Conservation (phyloP, 1,140 invertebrate species). For the Theocolax elegans region DNA sequence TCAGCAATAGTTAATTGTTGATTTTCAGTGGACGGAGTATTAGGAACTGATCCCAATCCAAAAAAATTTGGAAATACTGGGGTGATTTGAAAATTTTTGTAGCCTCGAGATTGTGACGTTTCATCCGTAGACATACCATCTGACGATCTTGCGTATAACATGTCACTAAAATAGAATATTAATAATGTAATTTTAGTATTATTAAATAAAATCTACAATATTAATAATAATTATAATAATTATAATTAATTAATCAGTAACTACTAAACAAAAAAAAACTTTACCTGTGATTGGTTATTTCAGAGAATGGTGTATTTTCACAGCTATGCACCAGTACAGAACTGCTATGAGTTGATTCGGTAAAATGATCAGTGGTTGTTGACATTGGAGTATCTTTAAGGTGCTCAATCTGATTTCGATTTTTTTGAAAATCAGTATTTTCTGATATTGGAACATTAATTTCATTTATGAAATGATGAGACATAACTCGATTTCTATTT, state of each 20-base stretch:
- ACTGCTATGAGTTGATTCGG: slow-evolving; percentile 53
- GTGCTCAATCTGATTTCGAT: slow-evolving; percentile 43
- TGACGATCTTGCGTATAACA: slow-evolving; percentile 33
- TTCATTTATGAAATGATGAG: slow-evolving; percentile 32
- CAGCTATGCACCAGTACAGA: slow-evolving; percentile 51
- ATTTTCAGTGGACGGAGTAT: slow-evolving; percentile 42
- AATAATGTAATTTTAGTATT: not conserved
- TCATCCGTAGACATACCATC: slow-evolving; percentile 38
- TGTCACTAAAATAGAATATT: slow-evolving; percentile 41
- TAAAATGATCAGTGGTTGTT: slow-evolving; percentile 60
- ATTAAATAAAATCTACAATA: too few relatives aligned
- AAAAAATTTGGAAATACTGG: slow-evolving; percentile 45
- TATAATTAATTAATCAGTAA: not conserved
- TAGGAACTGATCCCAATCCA: slow-evolving; percentile 27
- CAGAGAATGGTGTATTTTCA: slow-evolving; percentile 51
- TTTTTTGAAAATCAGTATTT: slow-evolving; percentile 48
- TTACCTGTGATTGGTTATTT: slow-evolving; percentile 41
- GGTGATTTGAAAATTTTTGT: slow-evolving; percentile 34
- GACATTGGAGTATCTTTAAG: slow-evolving; percentile 60
- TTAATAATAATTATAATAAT: not conserved
- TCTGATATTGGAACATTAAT: not conserved
- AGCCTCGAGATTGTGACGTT: not conserved
- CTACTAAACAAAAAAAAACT: not conserved
- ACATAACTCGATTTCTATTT: slow-evolving; percentile 47
- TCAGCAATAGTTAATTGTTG: slow-evolving; percentile 55